Conservation (phyloP, 2,113 vertebrate species). For the Antennarius striatus region DNA sequence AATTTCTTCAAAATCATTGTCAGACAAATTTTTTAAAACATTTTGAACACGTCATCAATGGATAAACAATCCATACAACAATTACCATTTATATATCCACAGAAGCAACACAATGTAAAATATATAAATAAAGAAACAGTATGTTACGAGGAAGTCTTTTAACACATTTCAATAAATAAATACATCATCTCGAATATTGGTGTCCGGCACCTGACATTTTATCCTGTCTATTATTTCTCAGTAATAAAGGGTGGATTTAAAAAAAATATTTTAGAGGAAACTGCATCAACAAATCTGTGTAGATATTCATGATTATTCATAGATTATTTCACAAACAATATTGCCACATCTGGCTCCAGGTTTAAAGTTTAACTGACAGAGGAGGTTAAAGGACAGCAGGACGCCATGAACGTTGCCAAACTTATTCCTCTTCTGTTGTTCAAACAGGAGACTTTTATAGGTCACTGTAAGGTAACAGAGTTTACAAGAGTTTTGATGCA, state of each 20-base stretch:
- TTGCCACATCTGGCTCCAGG: conserved; percentile 39
- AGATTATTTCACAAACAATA: conserved; percentile 38
- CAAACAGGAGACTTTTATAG: conserved; percentile 41
- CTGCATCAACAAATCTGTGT: background rate
- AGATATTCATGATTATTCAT: conserved; percentile 33
- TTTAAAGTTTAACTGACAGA: conserved; percentile 68
- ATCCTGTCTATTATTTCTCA: background rate
- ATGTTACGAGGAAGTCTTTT: conserved; percentile 32
- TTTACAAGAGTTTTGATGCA: background rate
- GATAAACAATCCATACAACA: conserved; percentile 2
- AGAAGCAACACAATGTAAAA: conserved; percentile 45
- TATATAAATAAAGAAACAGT: conserved; percentile 64
- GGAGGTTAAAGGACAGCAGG: conserved; percentile 66
- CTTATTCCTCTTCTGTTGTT: conserved; percentile 33
- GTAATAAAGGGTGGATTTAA: conserved; percentile 7
- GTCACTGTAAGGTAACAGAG: conserved; percentile 30
- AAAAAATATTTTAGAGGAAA: background rate
- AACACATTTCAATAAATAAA: conserved; percentile 88
- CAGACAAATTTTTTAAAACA: background rate
- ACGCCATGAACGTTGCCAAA: conserved; percentile 31
- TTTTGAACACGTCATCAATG: background rate
- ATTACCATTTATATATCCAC: conserved; percentile 40
- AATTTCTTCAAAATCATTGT: background rate
- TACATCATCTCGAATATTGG: conserved; percentile 65
- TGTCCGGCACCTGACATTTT: conserved; percentile 70